Evolutionary conservation across 2,888 invertebrate genomes (phyloP).

Genomic region (Crematogaster levior): DNA sequence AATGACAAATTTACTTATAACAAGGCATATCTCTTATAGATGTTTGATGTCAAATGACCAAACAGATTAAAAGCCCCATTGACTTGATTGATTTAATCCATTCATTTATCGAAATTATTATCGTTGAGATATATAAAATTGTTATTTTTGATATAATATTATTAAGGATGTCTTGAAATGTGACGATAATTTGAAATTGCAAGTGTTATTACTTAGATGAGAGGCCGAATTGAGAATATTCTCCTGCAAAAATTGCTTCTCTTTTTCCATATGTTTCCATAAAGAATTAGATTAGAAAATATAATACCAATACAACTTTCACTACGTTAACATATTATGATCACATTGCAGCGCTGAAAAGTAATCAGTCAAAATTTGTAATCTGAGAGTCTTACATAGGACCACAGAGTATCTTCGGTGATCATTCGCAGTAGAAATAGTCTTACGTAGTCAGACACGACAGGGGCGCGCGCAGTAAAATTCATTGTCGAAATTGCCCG

Average conservation of each 20-base stretch:
- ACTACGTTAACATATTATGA: constrained; percentile 4
- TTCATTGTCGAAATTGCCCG: constrained; percentile 32
- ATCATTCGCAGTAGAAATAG: constrained; percentile 10
- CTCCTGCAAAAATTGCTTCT: neutral
- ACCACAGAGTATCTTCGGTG: neutral
- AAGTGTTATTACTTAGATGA: neutral
- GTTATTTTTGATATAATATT: too few species aligned
- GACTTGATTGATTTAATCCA: neutral
- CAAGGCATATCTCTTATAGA: neutral
- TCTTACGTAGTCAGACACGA: constrained; percentile 13
- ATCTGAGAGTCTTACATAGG: neutral
- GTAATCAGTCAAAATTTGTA: constrained; percentile 7
- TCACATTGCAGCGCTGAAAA: neutral
- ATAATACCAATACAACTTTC: neutral
- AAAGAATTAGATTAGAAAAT: constrained; percentile 6
- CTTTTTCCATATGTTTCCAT: neutral
- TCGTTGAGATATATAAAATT: too few species aligned
- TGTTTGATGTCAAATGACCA: constrained; percentile 4
- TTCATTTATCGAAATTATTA: neutral
- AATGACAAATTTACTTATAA: neutral
- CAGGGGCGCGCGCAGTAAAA: constrained; percentile 1
- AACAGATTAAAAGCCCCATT: neutral
- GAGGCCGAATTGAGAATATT: neutral
- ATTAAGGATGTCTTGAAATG: constrained; percentile 1
- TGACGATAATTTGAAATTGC: constrained; percentile 5